phyloP scores from a whole-genome alignment of 2,888 invertebrate genomes.

The Drosophila emarginata region DNA sequence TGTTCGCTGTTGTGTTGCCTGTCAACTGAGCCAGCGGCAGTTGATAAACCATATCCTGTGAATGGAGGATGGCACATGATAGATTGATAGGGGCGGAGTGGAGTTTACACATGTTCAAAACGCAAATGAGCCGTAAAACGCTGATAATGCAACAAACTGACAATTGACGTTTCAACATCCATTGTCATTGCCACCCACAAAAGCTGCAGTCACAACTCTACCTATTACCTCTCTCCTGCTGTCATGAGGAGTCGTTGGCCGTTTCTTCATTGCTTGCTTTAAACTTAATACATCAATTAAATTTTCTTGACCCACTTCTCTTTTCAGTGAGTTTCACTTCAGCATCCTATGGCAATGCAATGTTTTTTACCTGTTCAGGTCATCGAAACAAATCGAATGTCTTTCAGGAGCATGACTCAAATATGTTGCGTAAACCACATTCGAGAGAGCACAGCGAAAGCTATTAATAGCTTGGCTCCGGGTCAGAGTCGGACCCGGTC shows the following conservation, averaged over 20 bases:
- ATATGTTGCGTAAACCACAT: constrained; percentile 74
- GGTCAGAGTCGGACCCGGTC: constrained; percentile 9
- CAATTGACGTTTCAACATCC: constrained; percentile 56
- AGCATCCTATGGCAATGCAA: constrained; percentile 27
- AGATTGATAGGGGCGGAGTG: constrained; percentile 21
- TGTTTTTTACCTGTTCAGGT: background rate
- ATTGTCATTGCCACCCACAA: background rate
- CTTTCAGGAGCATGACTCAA: constrained; percentile 49
- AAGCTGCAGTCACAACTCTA: background rate
- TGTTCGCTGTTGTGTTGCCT: constrained; percentile 24
- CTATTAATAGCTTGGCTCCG: background rate
- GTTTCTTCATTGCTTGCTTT: constrained; percentile 11
- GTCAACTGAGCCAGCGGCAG: constrained; percentile 37
- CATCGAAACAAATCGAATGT: constrained; percentile 1
- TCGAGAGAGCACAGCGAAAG: constrained; percentile 49
- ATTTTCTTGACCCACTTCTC: background rate
- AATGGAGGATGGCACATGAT: background rate
- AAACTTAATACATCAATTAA: constrained; percentile 20
- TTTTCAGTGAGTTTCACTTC: background rate
- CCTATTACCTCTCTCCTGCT: background rate
- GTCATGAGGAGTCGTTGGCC: background rate
- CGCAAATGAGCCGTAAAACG: constrained; percentile 73
- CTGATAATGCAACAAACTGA: constrained; percentile 69
- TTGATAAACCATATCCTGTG: constrained; percentile 38
- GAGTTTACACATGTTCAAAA: constrained; percentile 74